A percentile compares a stretch with the other conserved stretches of the same genome.
These are phyloP conservation scores for Zoroaster sp. DNA, from an alignment of 53 echinoderm and acorn worm species.

Conservation along the genomic window DNA sequence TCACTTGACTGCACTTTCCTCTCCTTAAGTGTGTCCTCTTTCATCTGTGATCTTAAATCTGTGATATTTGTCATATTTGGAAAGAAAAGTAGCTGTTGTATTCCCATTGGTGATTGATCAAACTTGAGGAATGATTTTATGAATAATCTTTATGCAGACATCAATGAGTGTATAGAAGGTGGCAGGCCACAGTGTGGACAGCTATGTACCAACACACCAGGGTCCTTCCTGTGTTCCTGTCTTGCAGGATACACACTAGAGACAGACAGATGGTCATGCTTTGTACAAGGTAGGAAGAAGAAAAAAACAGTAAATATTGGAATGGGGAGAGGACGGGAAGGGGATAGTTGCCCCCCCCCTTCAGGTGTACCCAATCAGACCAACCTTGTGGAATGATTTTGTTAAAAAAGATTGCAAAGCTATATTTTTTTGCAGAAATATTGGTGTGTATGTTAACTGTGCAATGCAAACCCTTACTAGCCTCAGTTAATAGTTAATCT, in stretches of 20 bases:
- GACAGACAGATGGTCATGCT: slow-evolving; percentile 82
- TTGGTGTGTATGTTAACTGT: no score
- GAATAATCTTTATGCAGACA: slow-evolving; percentile 62
- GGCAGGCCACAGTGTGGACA: slow-evolving; percentile 75
- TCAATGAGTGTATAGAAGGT: slow-evolving; percentile 74
- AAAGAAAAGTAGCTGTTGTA: not conserved
- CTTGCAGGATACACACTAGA: slow-evolving; percentile 81
- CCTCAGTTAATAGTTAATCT: no score
- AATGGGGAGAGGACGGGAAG: not conserved
- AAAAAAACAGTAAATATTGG: not conserved
- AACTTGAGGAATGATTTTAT: not conserved
- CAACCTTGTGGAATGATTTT: no score
- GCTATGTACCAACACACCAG: slow-evolving; percentile 89
- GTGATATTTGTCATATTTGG: not conserved
- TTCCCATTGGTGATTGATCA: not conserved
- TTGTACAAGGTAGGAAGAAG: slow-evolving; percentile 69
- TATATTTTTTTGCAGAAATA: no score
- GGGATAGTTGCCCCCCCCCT: no score
- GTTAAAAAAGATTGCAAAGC: no score
- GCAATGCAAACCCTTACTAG: no score
- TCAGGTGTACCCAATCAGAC: not conserved
- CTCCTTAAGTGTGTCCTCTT: no score
- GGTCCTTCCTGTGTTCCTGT: slow-evolving; percentile 87
- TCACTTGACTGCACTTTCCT: not conserved
- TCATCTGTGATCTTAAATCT: no score